These are phyloP conservation scores for Oegoconia quadripuncta DNA, from an alignment of 2,888 invertebrate genomes.

Conservation along the genomic window DNA sequence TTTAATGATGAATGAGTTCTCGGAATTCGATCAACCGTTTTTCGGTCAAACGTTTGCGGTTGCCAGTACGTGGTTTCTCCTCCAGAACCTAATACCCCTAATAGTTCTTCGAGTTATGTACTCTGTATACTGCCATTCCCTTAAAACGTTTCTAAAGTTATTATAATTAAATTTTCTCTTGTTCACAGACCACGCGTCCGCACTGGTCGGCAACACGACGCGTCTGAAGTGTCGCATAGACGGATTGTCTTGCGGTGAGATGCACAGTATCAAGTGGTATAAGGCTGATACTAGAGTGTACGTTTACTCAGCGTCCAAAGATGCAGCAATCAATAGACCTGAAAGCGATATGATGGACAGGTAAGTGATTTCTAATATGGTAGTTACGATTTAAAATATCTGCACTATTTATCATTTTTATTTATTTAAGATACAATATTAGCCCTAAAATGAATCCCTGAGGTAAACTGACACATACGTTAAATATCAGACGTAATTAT, in stretches of 20 bases:
- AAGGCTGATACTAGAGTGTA: slow-evolving; percentile 85
- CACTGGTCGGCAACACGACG: slow-evolving; percentile 84
- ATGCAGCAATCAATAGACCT: slow-evolving; percentile 81
- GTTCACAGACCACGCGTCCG: slow-evolving; percentile 78
- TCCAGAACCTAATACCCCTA: too few relatives aligned
- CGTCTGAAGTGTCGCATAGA: slow-evolving; percentile 86
- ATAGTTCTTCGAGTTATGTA: too few relatives aligned
- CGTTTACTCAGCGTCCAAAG: slow-evolving; percentile 85
- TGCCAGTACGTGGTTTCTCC: too few relatives aligned
- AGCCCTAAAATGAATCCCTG: background rate
- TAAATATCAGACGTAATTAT: too few relatives aligned
- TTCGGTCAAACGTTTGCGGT: too few relatives aligned
- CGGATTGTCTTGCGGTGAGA: slow-evolving; percentile 84
- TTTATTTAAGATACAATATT: background rate
- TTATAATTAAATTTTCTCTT: background rate
- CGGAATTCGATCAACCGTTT: too few relatives aligned
- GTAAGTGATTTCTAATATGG: slow-evolving; percentile 74
- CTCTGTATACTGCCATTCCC: too few relatives aligned
- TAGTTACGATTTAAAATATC: background rate
- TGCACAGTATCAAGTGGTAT: slow-evolving; percentile 93
- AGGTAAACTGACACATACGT: too few relatives aligned
- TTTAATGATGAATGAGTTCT: too few relatives aligned
- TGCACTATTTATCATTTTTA: background rate
- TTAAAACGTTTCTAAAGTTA: background rate
- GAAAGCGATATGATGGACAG: slow-evolving; percentile 86